These are phyloP conservation scores for Mechanitis messenoides DNA, from an alignment of 2,888 invertebrate species.

Conservation along the genomic window DNA sequence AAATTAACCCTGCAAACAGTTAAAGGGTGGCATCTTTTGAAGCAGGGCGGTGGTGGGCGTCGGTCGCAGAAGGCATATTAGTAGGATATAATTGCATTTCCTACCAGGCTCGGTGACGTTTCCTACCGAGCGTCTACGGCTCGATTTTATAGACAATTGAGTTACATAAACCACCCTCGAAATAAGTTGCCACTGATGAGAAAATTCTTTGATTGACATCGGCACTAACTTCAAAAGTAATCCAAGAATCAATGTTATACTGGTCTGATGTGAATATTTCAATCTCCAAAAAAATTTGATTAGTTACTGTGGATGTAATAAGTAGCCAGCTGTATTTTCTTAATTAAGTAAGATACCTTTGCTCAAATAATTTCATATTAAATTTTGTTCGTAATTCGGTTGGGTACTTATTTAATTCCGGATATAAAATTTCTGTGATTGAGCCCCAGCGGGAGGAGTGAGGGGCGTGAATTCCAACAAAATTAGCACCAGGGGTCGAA, in stretches of 20 bases:
- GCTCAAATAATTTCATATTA: conserved; percentile 69
- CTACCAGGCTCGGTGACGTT: conserved; percentile 70
- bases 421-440: conserved; percentile 78
- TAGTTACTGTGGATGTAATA: conserved; percentile 26
- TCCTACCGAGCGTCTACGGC: conserved; percentile 60
- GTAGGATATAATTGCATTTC: conserved; percentile 72
- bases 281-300: conserved; percentile 18
- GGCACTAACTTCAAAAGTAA: conserved; percentile 31
- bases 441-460: conserved; percentile 73
- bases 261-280: conserved; percentile 17
- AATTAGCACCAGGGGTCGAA: conserved; percentile 78
- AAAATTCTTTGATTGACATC: conserved; percentile 63
- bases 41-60: conserved; percentile 39
- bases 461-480: conserved; percentile 78
- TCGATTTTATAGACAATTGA: conserved; percentile 70
- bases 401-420: conserved; percentile 77
- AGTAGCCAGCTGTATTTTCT: conserved; percentile 46
- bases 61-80: conserved; percentile 72
- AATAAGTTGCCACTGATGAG: conserved; percentile 67
- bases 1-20: conserved; percentile 58
- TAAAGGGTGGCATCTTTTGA: conserved; percentile 58
- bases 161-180: conserved; percentile 71
- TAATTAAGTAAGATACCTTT: conserved; percentile 61
- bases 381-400: conserved; percentile 69
- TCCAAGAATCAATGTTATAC: conserved; percentile 15